These are phyloP conservation scores for Ceyx cyanopectus DNA, from an alignment of 2,113 vertebrate genomes.

Conservation along the genomic window DNA sequence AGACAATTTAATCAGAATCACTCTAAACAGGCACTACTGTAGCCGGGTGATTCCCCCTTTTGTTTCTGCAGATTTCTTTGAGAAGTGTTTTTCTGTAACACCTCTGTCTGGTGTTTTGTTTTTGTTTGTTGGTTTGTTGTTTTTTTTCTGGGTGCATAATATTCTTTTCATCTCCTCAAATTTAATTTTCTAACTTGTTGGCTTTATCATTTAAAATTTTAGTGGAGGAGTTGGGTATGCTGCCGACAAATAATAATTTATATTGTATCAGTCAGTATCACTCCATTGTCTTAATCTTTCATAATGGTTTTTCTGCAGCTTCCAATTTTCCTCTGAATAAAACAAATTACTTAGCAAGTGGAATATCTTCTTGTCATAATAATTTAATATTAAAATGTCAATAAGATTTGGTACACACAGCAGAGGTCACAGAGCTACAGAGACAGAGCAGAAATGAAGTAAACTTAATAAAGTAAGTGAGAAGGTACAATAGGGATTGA, in stretches of 20 bases:
- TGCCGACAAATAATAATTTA: conserved; percentile 67
- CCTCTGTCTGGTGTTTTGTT: neutral
- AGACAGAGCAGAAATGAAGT: conserved; percentile 69
- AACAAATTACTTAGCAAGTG: conserved; percentile 78
- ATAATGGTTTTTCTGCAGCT: conserved; percentile 76
- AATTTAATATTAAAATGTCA: conserved; percentile 80
- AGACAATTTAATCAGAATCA: neutral
- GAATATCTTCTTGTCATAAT: conserved; percentile 77
- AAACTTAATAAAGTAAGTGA: conserved; percentile 73
- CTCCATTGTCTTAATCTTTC: conserved; percentile 74
- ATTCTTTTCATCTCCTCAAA: conserved; percentile 42
- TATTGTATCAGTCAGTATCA: conserved; percentile 69
- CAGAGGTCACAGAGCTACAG: conserved; percentile 71
- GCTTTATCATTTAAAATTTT: conserved; percentile 67
- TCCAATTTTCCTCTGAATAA: conserved; percentile 74
- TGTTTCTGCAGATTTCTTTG: conserved; percentile 1
- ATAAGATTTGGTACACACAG: conserved; percentile 75
- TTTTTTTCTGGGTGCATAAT: conserved; percentile 29
- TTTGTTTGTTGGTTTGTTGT: neutral
- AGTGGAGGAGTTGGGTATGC: conserved; percentile 43
- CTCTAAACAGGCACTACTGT: rapidly evolving
- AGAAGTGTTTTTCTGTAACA: neutral
- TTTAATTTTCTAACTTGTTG: conserved; percentile 74
- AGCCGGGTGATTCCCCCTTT: neutral
- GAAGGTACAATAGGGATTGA: conserved; percentile 53